Percentiles rank a stretch among this genome's conserved stretches.
phyloP scores from a whole-genome alignment of 2,113 vertebrate species.

The rat (Rattus norvegicus) region DNA sequence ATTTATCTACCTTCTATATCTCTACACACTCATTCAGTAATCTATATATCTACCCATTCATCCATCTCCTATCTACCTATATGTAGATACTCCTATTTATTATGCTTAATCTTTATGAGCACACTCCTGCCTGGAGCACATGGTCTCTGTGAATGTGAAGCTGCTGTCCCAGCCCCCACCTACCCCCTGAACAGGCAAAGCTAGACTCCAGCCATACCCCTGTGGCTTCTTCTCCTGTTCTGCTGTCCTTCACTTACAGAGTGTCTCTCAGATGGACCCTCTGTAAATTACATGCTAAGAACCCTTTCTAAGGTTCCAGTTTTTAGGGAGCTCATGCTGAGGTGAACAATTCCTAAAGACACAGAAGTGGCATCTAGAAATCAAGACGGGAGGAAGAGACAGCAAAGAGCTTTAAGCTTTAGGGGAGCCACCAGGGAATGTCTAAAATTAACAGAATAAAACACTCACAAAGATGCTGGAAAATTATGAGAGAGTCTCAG shows the following conservation, averaged over 20 bases:
- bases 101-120: not conserved
- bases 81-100: not conserved
- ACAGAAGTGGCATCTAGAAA: not conserved
- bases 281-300: not conserved
- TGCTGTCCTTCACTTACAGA: not conserved
- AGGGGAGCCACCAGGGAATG: not conserved
- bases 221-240: not conserved
- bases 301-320: not conserved
- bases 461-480: not conserved
- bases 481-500: not conserved
- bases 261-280: not conserved
- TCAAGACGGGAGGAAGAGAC: not conserved
- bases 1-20: not conserved
- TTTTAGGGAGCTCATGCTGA: not conserved
- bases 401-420: not conserved
- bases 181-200: not conserved
- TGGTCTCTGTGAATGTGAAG: not conserved
- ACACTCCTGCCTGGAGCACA: not conserved
- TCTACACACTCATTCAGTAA: not conserved
- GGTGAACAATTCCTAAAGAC: not conserved
- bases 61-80: not conserved
- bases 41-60: not conserved
- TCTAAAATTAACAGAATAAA: slow-evolving; percentile 9
- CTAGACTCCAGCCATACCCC: not conserved
- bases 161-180: not conserved